Evolutionary conservation across 2,797 vertebrate genomes (phyloP).

Genomic region (Pyrocephalus nanus): DNA sequence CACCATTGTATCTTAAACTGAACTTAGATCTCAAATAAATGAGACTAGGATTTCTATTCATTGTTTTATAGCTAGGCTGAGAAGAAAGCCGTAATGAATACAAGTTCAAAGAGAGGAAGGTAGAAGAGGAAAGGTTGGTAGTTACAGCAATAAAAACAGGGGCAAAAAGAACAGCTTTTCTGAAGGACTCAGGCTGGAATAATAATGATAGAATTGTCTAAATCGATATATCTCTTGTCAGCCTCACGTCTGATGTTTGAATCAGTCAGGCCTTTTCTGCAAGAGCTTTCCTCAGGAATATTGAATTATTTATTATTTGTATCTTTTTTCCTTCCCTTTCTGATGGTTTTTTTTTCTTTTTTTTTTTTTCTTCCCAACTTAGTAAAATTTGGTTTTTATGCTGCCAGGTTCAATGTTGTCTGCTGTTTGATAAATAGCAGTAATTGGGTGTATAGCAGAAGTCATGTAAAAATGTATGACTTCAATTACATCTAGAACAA

Average conservation of each 20-base stretch:
- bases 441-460: constrained; percentile 80
- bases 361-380: constrained; percentile 38
- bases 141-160: constrained; percentile 77
- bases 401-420: constrained; percentile 79
- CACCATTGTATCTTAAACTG: background rate
- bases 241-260: constrained; percentile 83
- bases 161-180: constrained; percentile 77
- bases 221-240: constrained; percentile 85
- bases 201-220: constrained; percentile 86
- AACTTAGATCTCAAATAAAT: background rate
- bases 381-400: constrained; percentile 82
- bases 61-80: constrained; percentile 57
- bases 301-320: constrained; percentile 90
- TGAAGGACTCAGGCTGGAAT: constrained; percentile 80
- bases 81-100: constrained; percentile 74
- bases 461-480: constrained; percentile 80
- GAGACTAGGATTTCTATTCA: constrained; percentile 51
- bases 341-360: constrained; percentile 66
- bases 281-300: constrained; percentile 82
- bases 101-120: constrained; percentile 71
- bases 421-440: constrained; percentile 82
- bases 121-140: constrained; percentile 70
- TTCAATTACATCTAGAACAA: constrained; percentile 80
- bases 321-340: constrained; percentile 76
- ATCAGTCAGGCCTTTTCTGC: constrained; percentile 82